These are phyloP conservation scores for Heterocephalus glaber DNA, from an alignment of 2,113 vertebrate species.

Conservation along the genomic window DNA sequence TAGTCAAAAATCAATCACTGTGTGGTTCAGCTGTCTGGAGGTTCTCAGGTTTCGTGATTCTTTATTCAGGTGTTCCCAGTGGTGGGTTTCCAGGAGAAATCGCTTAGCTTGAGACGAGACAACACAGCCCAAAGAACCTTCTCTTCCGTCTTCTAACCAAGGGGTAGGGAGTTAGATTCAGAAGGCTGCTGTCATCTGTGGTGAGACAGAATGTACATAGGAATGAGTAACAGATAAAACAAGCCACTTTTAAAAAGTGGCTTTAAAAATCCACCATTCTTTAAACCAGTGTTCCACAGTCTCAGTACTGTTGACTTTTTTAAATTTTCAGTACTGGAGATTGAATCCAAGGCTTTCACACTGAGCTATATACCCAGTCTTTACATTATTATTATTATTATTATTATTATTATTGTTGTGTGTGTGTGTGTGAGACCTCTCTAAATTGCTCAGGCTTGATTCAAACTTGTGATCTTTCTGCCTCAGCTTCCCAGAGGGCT, in stretches of 20 bases:
- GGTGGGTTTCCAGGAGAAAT: constrained; percentile 71
- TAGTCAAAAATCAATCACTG: constrained; percentile 87
- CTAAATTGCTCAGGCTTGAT: neutral
- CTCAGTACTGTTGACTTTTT: neutral
- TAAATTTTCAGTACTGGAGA: neutral
- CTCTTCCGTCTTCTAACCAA: constrained; percentile 96
- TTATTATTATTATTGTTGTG: neutral
- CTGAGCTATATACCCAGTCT: neutral
- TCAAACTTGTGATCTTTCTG: neutral
- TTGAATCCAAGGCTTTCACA: neutral
- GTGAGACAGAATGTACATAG: constrained; percentile 60
- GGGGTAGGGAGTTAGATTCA: constrained; percentile 97
- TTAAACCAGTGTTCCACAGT: neutral
- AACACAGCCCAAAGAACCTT: constrained; percentile 98
- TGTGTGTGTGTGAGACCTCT: neutral
- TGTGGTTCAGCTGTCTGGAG: constrained; percentile 83
- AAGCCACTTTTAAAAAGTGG: neutral
- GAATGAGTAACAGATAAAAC: constrained; percentile 29
- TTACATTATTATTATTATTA: neutral
- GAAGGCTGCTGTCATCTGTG: constrained; percentile 98
- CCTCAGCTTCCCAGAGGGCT: neutral
- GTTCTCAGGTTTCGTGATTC: constrained; percentile 85
- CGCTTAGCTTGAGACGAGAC: constrained; percentile 95
- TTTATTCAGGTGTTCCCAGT: constrained; percentile 82
- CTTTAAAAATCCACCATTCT: neutral